phyloP scores from a whole-genome alignment of 1,140 invertebrate genomes.

The Aethina tumida region DNA sequence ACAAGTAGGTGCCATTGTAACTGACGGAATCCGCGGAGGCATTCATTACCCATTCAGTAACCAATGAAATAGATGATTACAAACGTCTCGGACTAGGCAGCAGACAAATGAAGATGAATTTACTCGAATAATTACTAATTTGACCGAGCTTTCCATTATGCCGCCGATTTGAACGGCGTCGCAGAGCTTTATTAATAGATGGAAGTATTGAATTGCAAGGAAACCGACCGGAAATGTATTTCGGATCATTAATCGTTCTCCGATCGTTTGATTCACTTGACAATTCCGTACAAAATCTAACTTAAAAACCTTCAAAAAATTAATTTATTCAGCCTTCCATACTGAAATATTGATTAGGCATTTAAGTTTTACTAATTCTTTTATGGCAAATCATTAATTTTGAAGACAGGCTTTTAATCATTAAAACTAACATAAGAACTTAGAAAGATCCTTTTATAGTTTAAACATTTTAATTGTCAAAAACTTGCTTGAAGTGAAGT shows the following conservation, averaged over 20 bases:
- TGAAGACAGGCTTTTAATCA: too few relatives aligned
- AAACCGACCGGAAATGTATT: constrained; percentile 13
- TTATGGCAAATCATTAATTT: too few relatives aligned
- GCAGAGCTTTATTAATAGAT: constrained; percentile 26
- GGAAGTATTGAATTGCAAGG: constrained; percentile 18
- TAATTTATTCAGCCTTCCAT: neutral
- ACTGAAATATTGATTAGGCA: too few relatives aligned
- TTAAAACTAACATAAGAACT: too few relatives aligned
- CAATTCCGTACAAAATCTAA: constrained; percentile 2
- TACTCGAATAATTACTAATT: constrained; percentile 36
- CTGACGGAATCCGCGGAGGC: constrained; percentile 33
- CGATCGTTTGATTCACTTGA: neutral
- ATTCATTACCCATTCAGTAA: constrained; percentile 37
- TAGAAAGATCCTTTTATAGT: too few relatives aligned
- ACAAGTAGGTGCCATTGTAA: constrained; percentile 31
- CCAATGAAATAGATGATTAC: constrained; percentile 39
- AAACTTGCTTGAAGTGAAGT: too few relatives aligned
- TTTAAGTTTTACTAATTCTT: too few relatives aligned
- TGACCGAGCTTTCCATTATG: constrained; percentile 33
- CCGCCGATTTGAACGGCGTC: constrained; percentile 13
- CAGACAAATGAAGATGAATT: constrained; percentile 36
- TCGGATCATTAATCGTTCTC: constrained; percentile 5
- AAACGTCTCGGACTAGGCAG: constrained; percentile 32
- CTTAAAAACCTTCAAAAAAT: neutral
- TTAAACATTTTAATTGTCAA: too few relatives aligned